Conservation (phyloP, 2,113 vertebrate genomes). For the Protobothrops flavoviridis region DNA sequence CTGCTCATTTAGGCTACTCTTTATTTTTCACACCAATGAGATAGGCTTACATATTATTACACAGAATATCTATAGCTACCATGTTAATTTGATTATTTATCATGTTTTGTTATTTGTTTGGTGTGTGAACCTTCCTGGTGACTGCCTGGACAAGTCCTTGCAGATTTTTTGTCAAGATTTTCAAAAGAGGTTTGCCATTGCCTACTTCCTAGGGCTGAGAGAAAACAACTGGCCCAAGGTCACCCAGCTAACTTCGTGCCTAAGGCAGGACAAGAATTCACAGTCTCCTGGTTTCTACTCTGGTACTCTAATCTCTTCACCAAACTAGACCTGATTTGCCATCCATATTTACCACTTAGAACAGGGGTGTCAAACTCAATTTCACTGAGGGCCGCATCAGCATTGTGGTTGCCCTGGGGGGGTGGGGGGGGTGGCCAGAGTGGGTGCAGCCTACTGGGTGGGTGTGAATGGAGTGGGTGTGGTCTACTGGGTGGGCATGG, state of each 20-base stretch:
- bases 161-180: not conserved
- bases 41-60: not conserved
- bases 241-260: not conserved
- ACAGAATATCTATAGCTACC: not conserved
- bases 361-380: not conserved
- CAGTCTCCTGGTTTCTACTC: not conserved
- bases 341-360: not conserved
- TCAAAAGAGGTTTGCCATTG: not conserved
- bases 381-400: too few relatives aligned
- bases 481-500: too few relatives aligned
- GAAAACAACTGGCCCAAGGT: not conserved
- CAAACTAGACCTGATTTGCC: not conserved
- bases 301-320: not conserved
- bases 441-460: too few relatives aligned
- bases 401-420: too few relatives aligned
- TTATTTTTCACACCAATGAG: not conserved
- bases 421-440: too few relatives aligned
- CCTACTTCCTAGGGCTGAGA: not conserved
- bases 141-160: not conserved
- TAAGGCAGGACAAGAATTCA: not conserved
- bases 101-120: not conserved
- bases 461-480: too few relatives aligned
- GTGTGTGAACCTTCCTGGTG: not conserved
- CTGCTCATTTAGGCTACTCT: not conserved
- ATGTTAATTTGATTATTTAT: not conserved